A percentile compares a stretch with the other conserved stretches of the same genome.
Conservation (phyloP, 2,113 vertebrate genomes). For the Deroptyus accipitrinus region DNA sequence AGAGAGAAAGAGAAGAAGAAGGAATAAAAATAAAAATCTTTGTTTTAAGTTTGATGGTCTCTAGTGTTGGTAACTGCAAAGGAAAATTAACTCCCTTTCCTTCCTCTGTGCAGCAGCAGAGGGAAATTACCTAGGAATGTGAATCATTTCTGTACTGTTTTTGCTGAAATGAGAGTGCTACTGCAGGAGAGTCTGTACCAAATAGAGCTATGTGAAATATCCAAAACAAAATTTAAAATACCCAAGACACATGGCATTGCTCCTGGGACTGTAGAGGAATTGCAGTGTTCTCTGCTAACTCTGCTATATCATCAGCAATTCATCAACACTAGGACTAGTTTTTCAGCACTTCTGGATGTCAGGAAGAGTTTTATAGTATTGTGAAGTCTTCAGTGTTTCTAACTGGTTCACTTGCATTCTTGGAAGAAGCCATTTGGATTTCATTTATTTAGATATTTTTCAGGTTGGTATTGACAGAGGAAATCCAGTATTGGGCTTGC, state of each 20-base stretch:
- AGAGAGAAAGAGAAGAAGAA: background rate
- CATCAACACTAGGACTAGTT: background rate
- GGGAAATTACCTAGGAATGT: slow-evolving; percentile 28
- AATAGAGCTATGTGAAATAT: background rate
- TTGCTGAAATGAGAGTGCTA: background rate
- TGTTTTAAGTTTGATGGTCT: slow-evolving; percentile 60
- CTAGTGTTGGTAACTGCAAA: slow-evolving; percentile 38
- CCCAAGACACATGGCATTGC: background rate
- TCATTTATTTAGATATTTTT: background rate
- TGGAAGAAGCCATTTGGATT: background rate
- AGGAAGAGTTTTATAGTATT: background rate
- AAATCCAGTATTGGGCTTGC: background rate
- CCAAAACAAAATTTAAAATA: background rate
- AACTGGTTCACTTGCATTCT: background rate
- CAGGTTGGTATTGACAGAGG: background rate
- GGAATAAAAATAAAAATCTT: background rate
- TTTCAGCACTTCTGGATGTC: background rate
- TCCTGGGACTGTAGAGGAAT: background rate
- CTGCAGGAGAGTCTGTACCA: background rate
- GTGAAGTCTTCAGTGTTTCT: background rate
- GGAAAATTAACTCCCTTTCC: slow-evolving; percentile 37
- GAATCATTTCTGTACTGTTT: background rate
- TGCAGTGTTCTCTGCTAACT: background rate
- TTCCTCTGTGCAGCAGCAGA: background rate
- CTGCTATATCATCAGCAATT: background rate